Evolutionary conservation across 2,888 invertebrate genomes (phyloP).

Genomic region (Metallyticus violacea): DNA sequence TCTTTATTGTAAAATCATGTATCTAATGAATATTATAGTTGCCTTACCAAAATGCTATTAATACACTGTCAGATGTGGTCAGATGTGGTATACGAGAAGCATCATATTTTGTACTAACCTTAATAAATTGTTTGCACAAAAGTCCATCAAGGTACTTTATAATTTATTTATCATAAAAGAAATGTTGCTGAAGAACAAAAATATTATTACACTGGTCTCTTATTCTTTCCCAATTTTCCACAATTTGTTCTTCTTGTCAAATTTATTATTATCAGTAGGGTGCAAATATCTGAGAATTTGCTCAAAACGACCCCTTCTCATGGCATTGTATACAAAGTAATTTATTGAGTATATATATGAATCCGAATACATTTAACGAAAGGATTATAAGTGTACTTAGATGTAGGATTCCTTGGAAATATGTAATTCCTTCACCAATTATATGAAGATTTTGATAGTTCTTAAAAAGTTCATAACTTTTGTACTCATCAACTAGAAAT

Average conservation of each 20-base stretch:
- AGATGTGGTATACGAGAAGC: too few relatives aligned
- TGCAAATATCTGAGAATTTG: constrained; percentile 37
- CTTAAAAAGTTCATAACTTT: neutral
- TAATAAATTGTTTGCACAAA: constrained; percentile 40
- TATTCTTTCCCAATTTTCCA: constrained; percentile 34
- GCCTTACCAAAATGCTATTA: constrained; percentile 30
- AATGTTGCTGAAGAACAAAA: constrained; percentile 33
- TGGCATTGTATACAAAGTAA: constrained; percentile 14
- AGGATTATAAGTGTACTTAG: neutral
- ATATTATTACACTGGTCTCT: constrained; percentile 32
- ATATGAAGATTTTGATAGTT: too few relatives aligned
- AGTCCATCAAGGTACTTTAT: constrained; percentile 41
- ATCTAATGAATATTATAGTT: constrained; percentile 28
- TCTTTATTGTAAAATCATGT: constrained; percentile 31
- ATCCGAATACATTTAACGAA: neutral
- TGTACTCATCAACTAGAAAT: neutral
- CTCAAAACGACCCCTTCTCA: too few relatives aligned
- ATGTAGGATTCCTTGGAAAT: neutral
- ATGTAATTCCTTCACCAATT: neutral
- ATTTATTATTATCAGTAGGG: constrained; percentile 36
- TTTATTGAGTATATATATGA: neutral
- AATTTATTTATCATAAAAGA: constrained; percentile 40
- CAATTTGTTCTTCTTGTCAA: constrained; percentile 36
- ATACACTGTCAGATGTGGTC: constrained; percentile 17
- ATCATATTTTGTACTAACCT: too few relatives aligned